A percentile compares a stretch with the other conserved stretches of the same genome.
These are phyloP conservation scores for Artibeus jamaicensis DNA, from an alignment of 2,797 vertebrate genomes.

Conservation along the genomic window DNA sequence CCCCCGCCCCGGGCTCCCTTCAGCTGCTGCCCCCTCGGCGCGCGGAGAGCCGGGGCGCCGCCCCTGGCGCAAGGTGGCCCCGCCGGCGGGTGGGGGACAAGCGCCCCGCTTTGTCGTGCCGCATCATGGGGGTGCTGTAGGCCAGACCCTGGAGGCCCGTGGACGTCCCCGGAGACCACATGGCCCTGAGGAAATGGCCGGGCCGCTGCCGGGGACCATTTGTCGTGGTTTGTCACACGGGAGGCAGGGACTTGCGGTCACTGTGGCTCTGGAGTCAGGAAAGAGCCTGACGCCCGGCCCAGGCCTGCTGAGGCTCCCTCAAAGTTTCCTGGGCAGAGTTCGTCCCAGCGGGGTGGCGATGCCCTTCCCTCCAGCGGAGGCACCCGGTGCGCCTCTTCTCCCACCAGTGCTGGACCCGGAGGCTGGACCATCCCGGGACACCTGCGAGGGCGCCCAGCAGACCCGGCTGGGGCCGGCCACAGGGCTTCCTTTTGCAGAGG, in stretches of 20 bases:
- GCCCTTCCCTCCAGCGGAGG: background rate
- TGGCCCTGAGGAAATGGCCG: background rate
- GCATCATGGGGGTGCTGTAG: background rate
- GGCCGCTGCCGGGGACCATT: background rate
- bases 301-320: background rate
- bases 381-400: background rate
- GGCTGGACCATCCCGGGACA: background rate
- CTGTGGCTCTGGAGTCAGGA: background rate
- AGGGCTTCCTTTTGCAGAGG: background rate
- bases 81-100: no score
- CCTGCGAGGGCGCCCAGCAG: background rate
- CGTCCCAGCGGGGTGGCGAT: accelerated
- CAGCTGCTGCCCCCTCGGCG: background rate
- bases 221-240: background rate
- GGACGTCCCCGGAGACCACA: background rate
- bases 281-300: background rate
- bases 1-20: background rate
- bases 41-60: background rate
- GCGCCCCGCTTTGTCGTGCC: background rate
- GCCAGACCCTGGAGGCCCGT: background rate
- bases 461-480: background rate
- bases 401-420: background rate
- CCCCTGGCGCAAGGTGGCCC: background rate
- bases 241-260: background rate
- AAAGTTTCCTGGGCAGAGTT: background rate